These are phyloP conservation scores for Pelmatolapia mariae DNA, from an alignment of 2,113 vertebrate species.

Conservation along the genomic window DNA sequence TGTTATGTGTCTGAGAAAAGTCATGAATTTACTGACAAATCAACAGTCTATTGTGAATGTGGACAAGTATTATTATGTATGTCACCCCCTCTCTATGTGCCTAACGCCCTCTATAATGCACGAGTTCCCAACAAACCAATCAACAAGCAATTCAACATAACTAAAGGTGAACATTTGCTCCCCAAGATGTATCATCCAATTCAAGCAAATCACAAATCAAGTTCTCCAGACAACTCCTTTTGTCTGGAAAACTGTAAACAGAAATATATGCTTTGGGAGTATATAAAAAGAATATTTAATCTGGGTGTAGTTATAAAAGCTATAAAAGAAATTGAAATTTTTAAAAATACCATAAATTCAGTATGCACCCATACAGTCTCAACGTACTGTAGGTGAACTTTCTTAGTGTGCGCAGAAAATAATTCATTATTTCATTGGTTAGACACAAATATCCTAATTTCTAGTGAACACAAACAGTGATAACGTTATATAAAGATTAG, in stretches of 20 bases:
- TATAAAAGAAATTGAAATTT: not conserved
- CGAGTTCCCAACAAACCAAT: not conserved
- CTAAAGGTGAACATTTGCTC: not conserved
- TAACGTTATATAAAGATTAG: not conserved
- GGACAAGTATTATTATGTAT: not conserved
- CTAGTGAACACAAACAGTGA: not conserved
- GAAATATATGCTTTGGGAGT: rapidly evolving
- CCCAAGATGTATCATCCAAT: not conserved
- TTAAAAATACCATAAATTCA: not conserved
- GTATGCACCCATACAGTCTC: not conserved
- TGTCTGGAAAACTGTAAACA: not conserved
- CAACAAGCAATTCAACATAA: not conserved
- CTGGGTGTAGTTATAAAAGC: not conserved
- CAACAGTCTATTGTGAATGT: not conserved
- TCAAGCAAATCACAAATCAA: not conserved
- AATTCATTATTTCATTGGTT: not conserved
- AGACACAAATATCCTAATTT: not conserved
- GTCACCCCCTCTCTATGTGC: not conserved
- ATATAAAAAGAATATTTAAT: not conserved
- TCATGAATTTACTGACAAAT: not conserved
- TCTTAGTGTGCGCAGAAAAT: not conserved
- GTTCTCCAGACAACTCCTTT: not conserved
- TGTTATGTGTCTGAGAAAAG: not conserved
- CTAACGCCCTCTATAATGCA: not conserved
- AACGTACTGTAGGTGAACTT: rapidly evolving